Percentiles rank a stretch among this genome's conserved stretches.
These are phyloP conservation scores for Arizona elegans DNA, from an alignment of 2,113 vertebrate species.

Conservation along the genomic window DNA sequence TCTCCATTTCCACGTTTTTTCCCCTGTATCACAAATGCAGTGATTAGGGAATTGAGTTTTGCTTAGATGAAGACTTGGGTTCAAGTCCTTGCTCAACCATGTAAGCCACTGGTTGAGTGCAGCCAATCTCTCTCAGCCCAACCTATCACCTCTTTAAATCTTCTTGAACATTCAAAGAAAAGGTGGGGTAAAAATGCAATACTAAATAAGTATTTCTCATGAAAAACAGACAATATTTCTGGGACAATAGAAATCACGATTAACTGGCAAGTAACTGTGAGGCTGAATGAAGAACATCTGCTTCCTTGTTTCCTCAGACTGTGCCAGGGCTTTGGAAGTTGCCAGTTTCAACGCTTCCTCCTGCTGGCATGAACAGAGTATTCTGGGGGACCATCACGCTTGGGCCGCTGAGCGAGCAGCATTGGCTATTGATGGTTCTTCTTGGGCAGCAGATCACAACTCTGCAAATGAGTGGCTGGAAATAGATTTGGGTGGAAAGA, in stretches of 20 bases:
- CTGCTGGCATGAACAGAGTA: conserved; percentile 62
- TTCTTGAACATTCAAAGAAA: neutral
- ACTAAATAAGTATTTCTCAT: neutral
- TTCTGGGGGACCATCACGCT: conserved; percentile 44
- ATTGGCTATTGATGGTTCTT: conserved; percentile 18
- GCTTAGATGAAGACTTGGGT: neutral
- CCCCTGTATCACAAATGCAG: neutral
- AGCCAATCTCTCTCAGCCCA: neutral
- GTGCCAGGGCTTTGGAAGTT: conserved; percentile 62
- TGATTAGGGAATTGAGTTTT: neutral
- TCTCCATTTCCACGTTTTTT: neutral
- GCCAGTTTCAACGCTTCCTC: conserved; percentile 75
- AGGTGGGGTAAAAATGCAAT: neutral
- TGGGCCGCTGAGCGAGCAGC: conserved; percentile 59
- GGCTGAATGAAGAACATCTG: neutral
- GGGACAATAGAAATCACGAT: neutral
- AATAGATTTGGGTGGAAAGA: conserved; percentile 76
- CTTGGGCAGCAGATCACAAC: conserved; percentile 57
- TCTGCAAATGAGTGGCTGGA: conserved; percentile 73
- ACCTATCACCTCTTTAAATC: neutral
- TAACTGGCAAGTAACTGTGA: neutral
- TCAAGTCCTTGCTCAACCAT: neutral
- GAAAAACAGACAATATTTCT: neutral
- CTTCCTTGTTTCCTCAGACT: conserved; percentile 64
- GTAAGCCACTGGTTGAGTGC: neutral